These are phyloP conservation scores for Drosophila tani DNA, from an alignment of 1,140 invertebrate species.

Conservation along the genomic window DNA sequence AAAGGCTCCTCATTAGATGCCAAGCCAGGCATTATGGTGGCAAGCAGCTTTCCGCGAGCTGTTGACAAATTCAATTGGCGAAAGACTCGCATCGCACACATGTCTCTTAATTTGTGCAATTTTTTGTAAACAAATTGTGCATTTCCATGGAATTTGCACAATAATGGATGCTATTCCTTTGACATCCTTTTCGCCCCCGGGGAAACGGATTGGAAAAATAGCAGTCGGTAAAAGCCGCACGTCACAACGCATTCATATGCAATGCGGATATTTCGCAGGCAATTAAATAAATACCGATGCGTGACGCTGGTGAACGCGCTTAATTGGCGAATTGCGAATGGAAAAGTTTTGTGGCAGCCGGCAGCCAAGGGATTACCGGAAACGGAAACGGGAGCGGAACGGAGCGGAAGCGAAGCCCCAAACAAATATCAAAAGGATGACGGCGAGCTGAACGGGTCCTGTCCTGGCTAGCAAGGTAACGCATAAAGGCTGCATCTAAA, in stretches of 20 bases:
- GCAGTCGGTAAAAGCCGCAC: not conserved
- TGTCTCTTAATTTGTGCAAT: not conserved
- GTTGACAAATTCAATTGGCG: constrained; percentile 2
- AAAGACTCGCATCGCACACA: not conserved
- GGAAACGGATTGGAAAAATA: not conserved
- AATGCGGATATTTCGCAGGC: constrained; percentile 5
- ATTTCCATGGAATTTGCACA: not conserved
- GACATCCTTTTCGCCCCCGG: not conserved
- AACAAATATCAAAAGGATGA: not conserved
- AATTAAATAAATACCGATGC: constrained; percentile 1
- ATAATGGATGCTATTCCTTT: not conserved
- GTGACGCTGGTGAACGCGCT: not conserved
- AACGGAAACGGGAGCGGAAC: not conserved
- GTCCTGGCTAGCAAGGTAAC: no score
- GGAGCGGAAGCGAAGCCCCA: no score
- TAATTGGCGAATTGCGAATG: constrained; percentile 1
- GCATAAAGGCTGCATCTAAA: no score
- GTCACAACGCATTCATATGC: not conserved
- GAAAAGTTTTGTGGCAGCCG: not conserved
- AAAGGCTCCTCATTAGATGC: no score
- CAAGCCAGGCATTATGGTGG: no score
- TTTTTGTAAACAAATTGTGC: not conserved
- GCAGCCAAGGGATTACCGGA: not conserved
- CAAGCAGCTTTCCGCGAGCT: not conserved
- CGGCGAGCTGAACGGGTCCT: no score